phyloP scores from a whole-genome alignment of 2,888 invertebrate genomes.

The Diarsia dahlii region DNA sequence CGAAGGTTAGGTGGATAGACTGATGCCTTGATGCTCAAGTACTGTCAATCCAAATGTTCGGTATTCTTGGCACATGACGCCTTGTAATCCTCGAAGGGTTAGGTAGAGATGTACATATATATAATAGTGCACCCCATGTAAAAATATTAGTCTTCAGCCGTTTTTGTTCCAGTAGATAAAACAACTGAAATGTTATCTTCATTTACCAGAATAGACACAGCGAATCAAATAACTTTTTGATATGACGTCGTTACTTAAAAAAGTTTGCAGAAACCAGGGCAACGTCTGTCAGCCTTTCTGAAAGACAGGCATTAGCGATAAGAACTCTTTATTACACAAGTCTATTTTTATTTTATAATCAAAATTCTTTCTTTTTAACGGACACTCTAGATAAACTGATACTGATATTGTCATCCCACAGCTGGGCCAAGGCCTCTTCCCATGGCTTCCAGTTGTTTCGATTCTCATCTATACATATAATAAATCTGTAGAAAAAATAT shows the following conservation, averaged over 20 bases:
- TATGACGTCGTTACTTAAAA: background rate
- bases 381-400: background rate
- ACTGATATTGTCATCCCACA: too few species aligned
- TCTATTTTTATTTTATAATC: slow-evolving; percentile 7
- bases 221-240: slow-evolving; percentile 3
- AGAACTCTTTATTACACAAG: background rate
- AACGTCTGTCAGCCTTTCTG: background rate
- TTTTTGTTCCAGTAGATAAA: background rate
- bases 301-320: slow-evolving; percentile 9
- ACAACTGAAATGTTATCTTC: background rate
- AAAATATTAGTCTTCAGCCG: background rate
- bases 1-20: background rate
- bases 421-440: too few species aligned
- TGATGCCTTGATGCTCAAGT: too few species aligned
- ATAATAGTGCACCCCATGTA: too few species aligned
- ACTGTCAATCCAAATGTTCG: too few species aligned
- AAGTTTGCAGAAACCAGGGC: background rate
- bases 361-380: background rate
- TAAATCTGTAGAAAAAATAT: too few species aligned
- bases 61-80: too few species aligned
- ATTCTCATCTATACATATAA: too few species aligned
- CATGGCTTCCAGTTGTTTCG: too few species aligned
- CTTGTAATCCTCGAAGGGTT: too few species aligned
- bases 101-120: too few species aligned
- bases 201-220: slow-evolving; percentile 1